Conservation (phyloP, 2,797 vertebrate genomes). For the Lithobates pipiens region DNA sequence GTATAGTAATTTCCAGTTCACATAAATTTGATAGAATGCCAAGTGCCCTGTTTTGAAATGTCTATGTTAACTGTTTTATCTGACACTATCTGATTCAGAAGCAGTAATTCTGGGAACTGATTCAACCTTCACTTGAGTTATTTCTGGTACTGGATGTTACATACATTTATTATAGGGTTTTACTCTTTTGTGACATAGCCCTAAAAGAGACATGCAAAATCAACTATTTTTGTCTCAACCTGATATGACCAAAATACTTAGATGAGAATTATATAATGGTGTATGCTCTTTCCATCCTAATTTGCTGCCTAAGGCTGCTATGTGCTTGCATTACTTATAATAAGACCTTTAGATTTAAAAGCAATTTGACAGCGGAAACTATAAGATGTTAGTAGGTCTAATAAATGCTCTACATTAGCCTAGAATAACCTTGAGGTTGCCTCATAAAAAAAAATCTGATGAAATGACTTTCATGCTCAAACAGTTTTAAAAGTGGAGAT, state of each 20-base stretch:
- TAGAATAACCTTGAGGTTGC: constrained; percentile 10
- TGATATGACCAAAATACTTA: neutral
- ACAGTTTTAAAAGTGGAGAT: neutral
- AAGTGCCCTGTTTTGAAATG: neutral
- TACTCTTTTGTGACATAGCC: neutral
- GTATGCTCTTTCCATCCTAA: neutral
- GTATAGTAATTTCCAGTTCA: too few species aligned
- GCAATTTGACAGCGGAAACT: constrained; percentile 3
- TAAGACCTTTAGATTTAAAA: constrained; percentile 13
- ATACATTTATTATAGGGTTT: neutral
- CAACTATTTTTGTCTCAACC: neutral
- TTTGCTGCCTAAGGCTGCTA: constrained; percentile 16
- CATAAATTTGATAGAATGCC: neutral
- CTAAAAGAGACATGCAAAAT: neutral
- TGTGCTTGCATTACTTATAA: constrained; percentile 12
- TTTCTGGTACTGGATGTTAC: neutral
- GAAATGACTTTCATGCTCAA: neutral
- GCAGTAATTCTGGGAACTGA: neutral
- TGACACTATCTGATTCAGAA: neutral
- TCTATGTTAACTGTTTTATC: neutral
- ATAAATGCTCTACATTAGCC: constrained; percentile 12
- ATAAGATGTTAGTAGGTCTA: neutral
- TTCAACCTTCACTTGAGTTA: neutral
- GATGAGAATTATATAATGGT: neutral
- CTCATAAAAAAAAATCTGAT: neutral